Evolutionary conservation across 1,140 invertebrate species (phyloP).

Genomic region (Chironomus tepperi): DNA sequence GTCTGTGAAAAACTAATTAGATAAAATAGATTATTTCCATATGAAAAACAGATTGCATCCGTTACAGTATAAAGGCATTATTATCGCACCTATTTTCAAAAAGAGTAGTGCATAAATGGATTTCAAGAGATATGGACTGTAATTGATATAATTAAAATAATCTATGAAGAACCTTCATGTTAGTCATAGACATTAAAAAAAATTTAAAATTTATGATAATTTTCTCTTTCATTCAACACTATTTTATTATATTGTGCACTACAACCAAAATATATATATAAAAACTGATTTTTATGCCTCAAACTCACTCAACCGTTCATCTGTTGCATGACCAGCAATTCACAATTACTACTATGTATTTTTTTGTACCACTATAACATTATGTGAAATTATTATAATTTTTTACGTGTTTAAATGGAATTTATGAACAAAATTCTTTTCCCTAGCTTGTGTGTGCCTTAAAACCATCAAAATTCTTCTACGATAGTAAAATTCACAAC

Average conservation of each 20-base stretch:
- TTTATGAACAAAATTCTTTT: neutral
- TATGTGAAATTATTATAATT: neutral
- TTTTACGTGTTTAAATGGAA: neutral
- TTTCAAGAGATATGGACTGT: neutral
- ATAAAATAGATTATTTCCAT: too few relatives aligned
- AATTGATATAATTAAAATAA: slow-evolving; percentile 15
- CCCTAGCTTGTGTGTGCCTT: neutral
- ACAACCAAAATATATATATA: neutral
- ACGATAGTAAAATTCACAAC: too few relatives aligned
- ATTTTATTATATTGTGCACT: neutral
- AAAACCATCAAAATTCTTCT: too few relatives aligned
- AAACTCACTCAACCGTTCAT: neutral
- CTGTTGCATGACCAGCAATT: slow-evolving; percentile 1
- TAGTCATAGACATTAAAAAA: too few relatives aligned
- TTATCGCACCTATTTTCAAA: too few relatives aligned
- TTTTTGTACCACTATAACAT: neutral
- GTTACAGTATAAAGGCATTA: too few relatives aligned
- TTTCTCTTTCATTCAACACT: neutral
- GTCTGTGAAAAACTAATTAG: too few relatives aligned
- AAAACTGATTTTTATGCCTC: neutral
- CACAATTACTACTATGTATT: neutral
- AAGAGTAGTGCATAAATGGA: too few relatives aligned
- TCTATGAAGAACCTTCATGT: neutral
- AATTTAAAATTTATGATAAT: neutral
- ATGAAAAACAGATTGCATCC: too few relatives aligned